Percentiles rank a stretch among this genome's conserved stretches.
phyloP scores from a whole-genome alignment of 1,140 invertebrate genomes.

The Macrobrachium rosenbergii region DNA sequence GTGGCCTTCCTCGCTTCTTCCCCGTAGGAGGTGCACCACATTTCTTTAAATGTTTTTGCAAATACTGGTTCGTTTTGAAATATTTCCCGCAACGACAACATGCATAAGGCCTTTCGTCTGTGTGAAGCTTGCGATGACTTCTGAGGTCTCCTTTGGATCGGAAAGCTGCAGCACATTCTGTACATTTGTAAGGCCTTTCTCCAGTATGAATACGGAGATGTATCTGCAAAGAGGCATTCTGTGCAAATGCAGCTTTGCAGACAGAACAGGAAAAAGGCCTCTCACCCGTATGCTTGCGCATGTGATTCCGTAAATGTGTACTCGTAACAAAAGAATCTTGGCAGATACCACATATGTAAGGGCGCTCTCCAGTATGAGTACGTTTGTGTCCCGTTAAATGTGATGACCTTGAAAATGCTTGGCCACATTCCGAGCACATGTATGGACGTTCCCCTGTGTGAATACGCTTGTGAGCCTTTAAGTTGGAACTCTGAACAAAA shows the following conservation, averaged over 20 bases:
- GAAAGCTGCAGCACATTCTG: constrained; percentile 59
- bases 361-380: constrained; percentile 69
- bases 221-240: constrained; percentile 63
- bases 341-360: constrained; percentile 71
- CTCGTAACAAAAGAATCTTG: constrained; percentile 69
- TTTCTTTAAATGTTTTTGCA: constrained; percentile 65
- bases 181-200: constrained; percentile 62
- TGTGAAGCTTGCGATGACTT: constrained; percentile 64
- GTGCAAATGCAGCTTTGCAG: constrained; percentile 60
- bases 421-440: constrained; percentile 60
- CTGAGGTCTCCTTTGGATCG: constrained; percentile 63
- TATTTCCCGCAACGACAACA: constrained; percentile 59
- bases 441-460: constrained; percentile 70
- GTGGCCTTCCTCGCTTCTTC: constrained; percentile 59
- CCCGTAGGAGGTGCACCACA: constrained; percentile 63
- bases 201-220: constrained; percentile 65
- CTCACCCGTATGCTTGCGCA: constrained; percentile 72
- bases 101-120: constrained; percentile 58
- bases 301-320: constrained; percentile 72
- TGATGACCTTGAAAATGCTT: constrained; percentile 63
- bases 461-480: constrained; percentile 75
- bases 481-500: constrained; percentile 79
- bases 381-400: constrained; percentile 67
- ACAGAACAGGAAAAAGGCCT: constrained; percentile 68
- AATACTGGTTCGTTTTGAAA: constrained; percentile 66